Evolutionary conservation across 2,797 vertebrate genomes (phyloP), one percentile per base, ranked within the genome.

Genomic region (Brachymystax lenok): DNA sequence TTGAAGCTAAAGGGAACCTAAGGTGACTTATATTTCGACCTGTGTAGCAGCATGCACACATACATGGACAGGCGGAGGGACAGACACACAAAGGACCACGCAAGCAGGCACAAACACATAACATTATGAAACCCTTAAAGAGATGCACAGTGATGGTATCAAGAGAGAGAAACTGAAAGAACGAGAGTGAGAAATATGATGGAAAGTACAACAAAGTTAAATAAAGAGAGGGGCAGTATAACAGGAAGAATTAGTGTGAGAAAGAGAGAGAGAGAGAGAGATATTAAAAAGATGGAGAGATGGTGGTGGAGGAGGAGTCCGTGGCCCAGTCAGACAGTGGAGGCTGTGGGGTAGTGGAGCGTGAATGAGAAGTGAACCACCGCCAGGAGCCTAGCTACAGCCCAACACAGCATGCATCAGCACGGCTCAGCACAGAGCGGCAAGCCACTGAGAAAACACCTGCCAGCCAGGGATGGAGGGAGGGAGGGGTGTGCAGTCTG

Each of bases 381-480:
- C 81, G 86, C 78, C 66, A 17, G 27, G 66, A 59, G 19, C 17
- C 54, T 59, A 13, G 54, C 54, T 33, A 33, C 13, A 17, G 66
- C 66, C 66, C 28, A 8, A 4, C 80, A 80, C 66, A 71, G 74
- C 56, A n/a, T 81, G 85, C 83, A 84, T 89, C 88, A 86, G 84
- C 89, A 86, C 86, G 88, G 66, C 76, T 82, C 70, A 70, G 74
- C 64, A 70, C 84, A 88, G 83, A 77, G 77, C 77, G 83, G 78
- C 85, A 78, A 78, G 89, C 86, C 87, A 77, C 87, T 81, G 90
- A 83, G 87, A 88, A 77, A 78, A 88, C 91, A 92, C 87, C 90
- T 92, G 90, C 83, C 75, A 77, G 40, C 33, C 51, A 63, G 78
- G 74, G 81, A 78, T 24, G 40, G 16, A 6, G 8, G 69, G 46